These are phyloP conservation scores for Trachelus troglodyta DNA, from an alignment of 2,888 invertebrate species.

Conservation along the genomic window DNA sequence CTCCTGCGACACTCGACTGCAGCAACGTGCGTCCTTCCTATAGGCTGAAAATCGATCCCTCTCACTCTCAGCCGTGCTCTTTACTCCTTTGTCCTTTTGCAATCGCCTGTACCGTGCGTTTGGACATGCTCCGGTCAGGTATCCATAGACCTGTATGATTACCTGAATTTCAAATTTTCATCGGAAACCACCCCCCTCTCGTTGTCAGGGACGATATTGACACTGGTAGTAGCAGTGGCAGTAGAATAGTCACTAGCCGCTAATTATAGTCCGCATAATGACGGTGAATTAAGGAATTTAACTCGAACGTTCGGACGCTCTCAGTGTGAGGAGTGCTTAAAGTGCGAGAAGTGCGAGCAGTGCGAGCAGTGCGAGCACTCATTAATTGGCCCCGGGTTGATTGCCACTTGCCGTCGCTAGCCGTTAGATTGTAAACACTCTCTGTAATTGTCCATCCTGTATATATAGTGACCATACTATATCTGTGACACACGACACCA, in stretches of 20 bases:
- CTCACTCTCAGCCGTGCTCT: not conserved
- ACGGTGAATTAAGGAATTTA: slow-evolving; percentile 23
- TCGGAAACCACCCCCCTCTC: not conserved
- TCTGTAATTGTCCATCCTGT: slow-evolving; percentile 43
- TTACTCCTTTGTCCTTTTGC: not conserved
- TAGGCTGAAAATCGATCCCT: not conserved
- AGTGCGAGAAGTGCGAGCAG: too few relatives aligned
- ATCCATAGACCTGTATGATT: not conserved
- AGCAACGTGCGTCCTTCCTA: slow-evolving; percentile 1
- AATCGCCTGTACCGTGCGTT: not conserved
- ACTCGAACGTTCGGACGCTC: not conserved
- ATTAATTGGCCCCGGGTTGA: slow-evolving; percentile 53
- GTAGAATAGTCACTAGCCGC: not conserved
- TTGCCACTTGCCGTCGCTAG: slow-evolving; percentile 47
- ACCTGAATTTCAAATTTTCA: not conserved
- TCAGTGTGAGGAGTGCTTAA: too few relatives aligned
- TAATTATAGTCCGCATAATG: slow-evolving; percentile 19
- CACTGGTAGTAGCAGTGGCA: not conserved
- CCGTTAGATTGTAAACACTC: slow-evolving; percentile 8
- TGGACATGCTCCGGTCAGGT: not conserved
- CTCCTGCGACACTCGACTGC: slow-evolving; percentile 42
- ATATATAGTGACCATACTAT: not conserved
- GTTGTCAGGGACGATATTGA: not conserved
- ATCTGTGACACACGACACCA: not conserved
- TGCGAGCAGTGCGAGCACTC: slow-evolving; percentile 33